phyloP scores from a whole-genome alignment of 2,797 vertebrate species.

The Sebastes vulpes region DNA sequence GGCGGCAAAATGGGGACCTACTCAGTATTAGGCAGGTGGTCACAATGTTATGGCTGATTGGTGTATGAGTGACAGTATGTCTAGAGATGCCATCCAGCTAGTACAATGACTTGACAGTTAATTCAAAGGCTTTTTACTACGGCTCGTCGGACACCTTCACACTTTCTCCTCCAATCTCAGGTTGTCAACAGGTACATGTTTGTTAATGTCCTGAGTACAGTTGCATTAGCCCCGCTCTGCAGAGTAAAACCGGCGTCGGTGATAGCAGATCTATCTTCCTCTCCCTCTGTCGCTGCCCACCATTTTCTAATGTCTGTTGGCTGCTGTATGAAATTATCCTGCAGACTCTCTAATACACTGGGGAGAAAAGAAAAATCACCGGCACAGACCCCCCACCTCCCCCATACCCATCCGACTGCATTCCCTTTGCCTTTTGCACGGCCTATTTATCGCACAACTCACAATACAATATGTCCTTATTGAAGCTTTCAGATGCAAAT shows the following conservation, averaged over 20 bases:
- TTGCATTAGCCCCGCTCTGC: neutral
- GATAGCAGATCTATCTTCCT: neutral
- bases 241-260: neutral
- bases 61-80: neutral
- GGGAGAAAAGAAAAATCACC: constrained; percentile 41
- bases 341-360: constrained; percentile 25
- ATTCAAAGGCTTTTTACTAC: too few relatives aligned
- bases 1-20: too few relatives aligned
- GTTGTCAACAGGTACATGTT: neutral
- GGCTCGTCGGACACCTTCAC: too few relatives aligned
- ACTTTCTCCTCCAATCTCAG: too few relatives aligned
- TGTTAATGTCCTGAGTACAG: neutral
- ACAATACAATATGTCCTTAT: constrained; percentile 77
- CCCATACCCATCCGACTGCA: constrained; percentile 33
- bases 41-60: too few relatives aligned
- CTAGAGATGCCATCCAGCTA: neutral
- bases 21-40: too few relatives aligned
- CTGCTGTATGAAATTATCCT: constrained; percentile 43
- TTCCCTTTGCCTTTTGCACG: constrained; percentile 66
- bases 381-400: constrained; percentile 14
- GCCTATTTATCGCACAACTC: constrained; percentile 71
- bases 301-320: constrained; percentile 23
- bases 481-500: constrained; percentile 83
- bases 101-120: neutral
- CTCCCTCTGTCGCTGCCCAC: constrained; percentile 10